Base-by-base conservation (phyloP, 2,888 invertebrate species). In the Venustoraphidia nigricollis region DNA sequence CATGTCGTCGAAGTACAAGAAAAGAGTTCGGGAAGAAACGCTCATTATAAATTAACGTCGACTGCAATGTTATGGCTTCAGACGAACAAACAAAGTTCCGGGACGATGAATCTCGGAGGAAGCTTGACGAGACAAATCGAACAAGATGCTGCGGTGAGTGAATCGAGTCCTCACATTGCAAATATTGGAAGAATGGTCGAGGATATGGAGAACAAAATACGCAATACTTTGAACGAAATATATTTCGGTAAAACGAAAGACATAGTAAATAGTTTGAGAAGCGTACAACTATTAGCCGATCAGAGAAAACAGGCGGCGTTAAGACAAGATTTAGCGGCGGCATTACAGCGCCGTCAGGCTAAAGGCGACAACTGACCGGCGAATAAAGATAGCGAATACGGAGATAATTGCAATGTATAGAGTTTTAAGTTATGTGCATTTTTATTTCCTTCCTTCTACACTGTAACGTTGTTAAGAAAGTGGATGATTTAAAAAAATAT, bases 41-140 rank as follows among this genome's bases (percentile, higher is more conserved):
- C 96, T 27, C 95, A 96, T 66, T 98, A 98, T 66, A 98, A 98
- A 73, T 77, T 99, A 61, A 98, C 97, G 41, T 97, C 96, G 0
- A 98, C 98, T 0, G 95, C 93, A 0, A 99, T 98, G 97, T 70
- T 99, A 51, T 98, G 98, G 98, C 77, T 98, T 50, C 97, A 98
- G 66, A 98, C 98, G 3, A 94, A 93, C 62, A 94, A 94, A 66
- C 82, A 81, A 59, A 91, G 89, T 47, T 96, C 96, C 10, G 98
- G 98, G 13, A 95, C 94, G 11, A 97, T 98, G 95, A 98, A 97
- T 68, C 76, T 99, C 47, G 98, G 98, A 1, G 98, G 98, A 44
- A 96, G 95, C 65, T 76, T 98, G 50, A 98, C 97, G 5, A 78
- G 98, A 72, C 97, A 97, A 88, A 83, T 85, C 34, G 97, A 97